These are phyloP conservation scores for Patiria miniata DNA, from an alignment of 35 echinoderm and acorn worm genomes.

Conservation along the genomic window DNA sequence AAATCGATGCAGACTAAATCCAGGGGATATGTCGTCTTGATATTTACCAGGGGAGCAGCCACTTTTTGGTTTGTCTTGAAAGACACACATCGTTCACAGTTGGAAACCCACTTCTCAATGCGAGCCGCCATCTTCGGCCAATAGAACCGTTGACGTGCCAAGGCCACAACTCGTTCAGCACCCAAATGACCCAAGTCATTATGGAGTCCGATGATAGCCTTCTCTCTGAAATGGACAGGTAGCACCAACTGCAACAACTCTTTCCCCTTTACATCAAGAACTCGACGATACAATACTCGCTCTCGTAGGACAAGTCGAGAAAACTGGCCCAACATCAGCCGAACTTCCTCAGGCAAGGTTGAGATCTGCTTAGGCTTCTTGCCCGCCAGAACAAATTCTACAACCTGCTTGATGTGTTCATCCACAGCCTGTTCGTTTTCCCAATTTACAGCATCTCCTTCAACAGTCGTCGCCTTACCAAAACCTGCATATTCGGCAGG, in stretches of 20 bases:
- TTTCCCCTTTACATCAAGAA: not conserved
- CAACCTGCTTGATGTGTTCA: not conserved
- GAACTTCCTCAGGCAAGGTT: not conserved
- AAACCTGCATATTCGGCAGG: not conserved
- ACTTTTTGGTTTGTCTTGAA: conserved; percentile 27
- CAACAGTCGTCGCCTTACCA: not conserved
- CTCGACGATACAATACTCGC: not conserved
- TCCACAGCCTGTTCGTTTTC: not conserved
- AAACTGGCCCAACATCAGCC: not conserved
- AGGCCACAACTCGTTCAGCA: conserved; percentile 29
- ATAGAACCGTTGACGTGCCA: conserved; percentile 47
- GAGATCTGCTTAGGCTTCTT: too few relatives aligned
- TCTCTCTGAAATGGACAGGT: not conserved
- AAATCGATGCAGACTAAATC: conserved; percentile 70
- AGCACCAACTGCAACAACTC: not conserved
- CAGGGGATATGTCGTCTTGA: conserved; percentile 56
- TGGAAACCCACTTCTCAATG: conserved; percentile 29
- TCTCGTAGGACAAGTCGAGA: conserved; percentile 6
- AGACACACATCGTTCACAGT: conserved; percentile 38
- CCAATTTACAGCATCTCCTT: not conserved
- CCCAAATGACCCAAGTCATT: conserved; percentile 21
- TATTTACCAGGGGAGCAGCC: conserved; percentile 28
- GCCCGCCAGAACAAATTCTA: conserved; percentile 1
- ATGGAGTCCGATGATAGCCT: not conserved
- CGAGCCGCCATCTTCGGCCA: conserved; percentile 49